These are phyloP conservation scores for Mus spicilegus DNA, from an alignment of 2,113 vertebrate genomes.

Conservation along the genomic window DNA sequence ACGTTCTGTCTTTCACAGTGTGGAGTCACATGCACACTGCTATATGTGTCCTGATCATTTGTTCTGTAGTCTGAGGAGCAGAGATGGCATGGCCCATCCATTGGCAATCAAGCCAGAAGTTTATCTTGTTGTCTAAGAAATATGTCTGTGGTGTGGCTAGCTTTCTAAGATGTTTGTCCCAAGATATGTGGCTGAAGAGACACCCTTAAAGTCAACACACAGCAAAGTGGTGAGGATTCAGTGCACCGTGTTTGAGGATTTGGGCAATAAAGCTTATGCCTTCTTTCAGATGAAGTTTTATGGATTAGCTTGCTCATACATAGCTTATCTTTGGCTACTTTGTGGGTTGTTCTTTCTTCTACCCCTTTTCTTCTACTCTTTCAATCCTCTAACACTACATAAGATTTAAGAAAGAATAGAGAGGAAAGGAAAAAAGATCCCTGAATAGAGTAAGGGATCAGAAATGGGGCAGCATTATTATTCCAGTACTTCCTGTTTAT, in stretches of 20 bases:
- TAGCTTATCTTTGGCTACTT: no score
- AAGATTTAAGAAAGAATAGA: no score
- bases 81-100: not conserved
- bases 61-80: not conserved
- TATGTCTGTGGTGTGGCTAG: not conserved
- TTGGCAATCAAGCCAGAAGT: not conserved
- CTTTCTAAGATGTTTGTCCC: not conserved
- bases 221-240: not conserved
- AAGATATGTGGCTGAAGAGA: not conserved
- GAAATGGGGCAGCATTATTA: no score
- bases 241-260: not conserved
- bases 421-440: no score
- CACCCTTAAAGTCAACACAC: constrained; percentile 1
- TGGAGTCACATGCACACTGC: not conserved
- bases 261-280: not conserved
- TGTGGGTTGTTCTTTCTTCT: no score
- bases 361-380: no score
- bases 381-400: no score
- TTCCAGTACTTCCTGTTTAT: no score
- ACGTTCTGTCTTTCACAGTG: not conserved
- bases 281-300: not conserved
- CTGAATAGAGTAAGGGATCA: no score
- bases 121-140: not conserved
- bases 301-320: not conserved
- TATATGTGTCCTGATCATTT: not conserved